These are phyloP conservation scores for Meloidogyne floridensis DNA, from an alignment of 1,140 invertebrate species.

Conservation along the genomic window DNA sequence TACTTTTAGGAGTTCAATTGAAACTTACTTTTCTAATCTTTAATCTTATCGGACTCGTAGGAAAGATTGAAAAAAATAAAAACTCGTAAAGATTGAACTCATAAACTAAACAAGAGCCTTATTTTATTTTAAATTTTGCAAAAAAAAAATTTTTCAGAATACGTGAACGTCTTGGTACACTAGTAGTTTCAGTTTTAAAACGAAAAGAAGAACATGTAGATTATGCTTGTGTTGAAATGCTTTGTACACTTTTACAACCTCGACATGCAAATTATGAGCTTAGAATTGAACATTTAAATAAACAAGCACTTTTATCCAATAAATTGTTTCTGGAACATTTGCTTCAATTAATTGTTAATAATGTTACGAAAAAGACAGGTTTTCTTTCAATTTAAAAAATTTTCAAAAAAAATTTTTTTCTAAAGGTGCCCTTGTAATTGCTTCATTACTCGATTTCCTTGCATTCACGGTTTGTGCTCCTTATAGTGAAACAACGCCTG, in stretches of 20 bases:
- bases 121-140: slow-evolving; percentile 65
- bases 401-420: slow-evolving; percentile 73
- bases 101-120: slow-evolving; percentile 80
- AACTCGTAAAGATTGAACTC: slow-evolving; percentile 94
- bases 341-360: slow-evolving; percentile 89
- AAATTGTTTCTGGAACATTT: slow-evolving; percentile 88
- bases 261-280: slow-evolving; percentile 94
- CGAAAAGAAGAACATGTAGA: slow-evolving; percentile 84
- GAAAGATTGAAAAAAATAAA: not conserved
- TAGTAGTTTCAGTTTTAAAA: slow-evolving; percentile 86
- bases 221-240: slow-evolving; percentile 92
- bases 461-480: slow-evolving; percentile 98
- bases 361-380: slow-evolving; percentile 73
- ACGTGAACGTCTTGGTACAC: slow-evolving; percentile 87
- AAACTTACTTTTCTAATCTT: too few species aligned
- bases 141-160: slow-evolving; percentile 70
- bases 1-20: too few species aligned
- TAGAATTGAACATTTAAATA: slow-evolving; percentile 94
- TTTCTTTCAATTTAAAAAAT: not conserved
- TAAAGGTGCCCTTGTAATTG: slow-evolving; percentile 73
- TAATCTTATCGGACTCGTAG: too few species aligned
- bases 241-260: slow-evolving; percentile 96
- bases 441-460: slow-evolving; percentile 94
- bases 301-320: slow-evolving; percentile 88
- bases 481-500: slow-evolving; percentile 97